These are phyloP conservation scores for Eretmocerus hayati DNA, from an alignment of 2,888 invertebrate genomes.

Conservation along the genomic window DNA sequence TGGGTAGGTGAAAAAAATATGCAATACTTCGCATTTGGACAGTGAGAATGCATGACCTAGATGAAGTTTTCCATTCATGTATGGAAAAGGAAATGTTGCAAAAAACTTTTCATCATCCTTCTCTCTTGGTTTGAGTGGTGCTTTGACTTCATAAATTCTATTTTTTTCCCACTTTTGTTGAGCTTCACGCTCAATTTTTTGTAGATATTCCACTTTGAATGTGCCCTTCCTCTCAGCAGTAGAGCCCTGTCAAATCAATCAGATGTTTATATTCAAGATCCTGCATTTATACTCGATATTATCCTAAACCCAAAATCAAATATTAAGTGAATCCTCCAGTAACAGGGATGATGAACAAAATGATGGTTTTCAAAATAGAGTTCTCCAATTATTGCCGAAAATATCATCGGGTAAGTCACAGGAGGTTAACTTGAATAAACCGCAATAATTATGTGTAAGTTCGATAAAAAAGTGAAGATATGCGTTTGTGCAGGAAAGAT, in stretches of 20 bases:
- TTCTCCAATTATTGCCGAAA: no score
- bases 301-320: no score
- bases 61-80: slow-evolving; percentile 98
- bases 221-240: slow-evolving; percentile 75
- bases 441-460: background rate
- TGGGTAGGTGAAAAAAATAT: no score
- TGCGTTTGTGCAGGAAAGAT: background rate
- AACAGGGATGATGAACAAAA: no score
- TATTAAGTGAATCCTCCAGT: no score
- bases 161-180: slow-evolving; percentile 80
- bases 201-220: slow-evolving; percentile 90
- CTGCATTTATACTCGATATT: background rate
- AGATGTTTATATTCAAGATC: background rate
- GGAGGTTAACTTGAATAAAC: background rate
- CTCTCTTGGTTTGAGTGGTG: slow-evolving; percentile 55
- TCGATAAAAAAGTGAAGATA: background rate
- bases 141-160: slow-evolving; percentile 78
- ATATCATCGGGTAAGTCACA: background rate
- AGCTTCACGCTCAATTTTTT: slow-evolving; percentile 78
- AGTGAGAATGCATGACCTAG: slow-evolving; percentile 95
- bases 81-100: slow-evolving; percentile 95
- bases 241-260: slow-evolving; percentile 9
- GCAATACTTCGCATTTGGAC: slow-evolving; percentile 85
- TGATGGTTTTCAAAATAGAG: no score
- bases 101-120: slow-evolving; percentile 75